These are phyloP conservation scores for Pseudomugil tenellus DNA, from an alignment of 2,797 vertebrate genomes.

Conservation along the genomic window DNA sequence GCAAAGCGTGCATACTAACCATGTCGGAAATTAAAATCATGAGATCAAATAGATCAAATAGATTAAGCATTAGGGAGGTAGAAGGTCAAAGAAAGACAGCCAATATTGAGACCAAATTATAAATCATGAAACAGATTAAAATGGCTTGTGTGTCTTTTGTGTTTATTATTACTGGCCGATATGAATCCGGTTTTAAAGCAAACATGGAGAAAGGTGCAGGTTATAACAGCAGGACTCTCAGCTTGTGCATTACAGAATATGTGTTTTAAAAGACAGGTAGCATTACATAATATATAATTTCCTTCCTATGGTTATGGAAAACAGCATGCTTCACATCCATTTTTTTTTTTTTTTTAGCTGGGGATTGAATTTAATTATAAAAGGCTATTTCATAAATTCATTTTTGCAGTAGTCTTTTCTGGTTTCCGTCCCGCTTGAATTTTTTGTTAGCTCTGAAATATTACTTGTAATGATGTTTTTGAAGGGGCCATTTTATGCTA, in stretches of 20 bases:
- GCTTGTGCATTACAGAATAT: neutral
- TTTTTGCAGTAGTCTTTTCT: conserved; percentile 25
- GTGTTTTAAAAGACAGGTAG: conserved; percentile 25
- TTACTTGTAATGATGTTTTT: conserved; percentile 38
- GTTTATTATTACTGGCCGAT: too few relatives aligned
- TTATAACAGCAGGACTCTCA: conserved; percentile 3
- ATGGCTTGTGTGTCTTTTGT: neutral
- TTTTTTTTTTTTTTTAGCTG: conserved; percentile 19
- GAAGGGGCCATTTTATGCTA: too few relatives aligned
- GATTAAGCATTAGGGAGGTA: neutral
- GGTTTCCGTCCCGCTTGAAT: neutral
- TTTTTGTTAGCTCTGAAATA: conserved; percentile 16
- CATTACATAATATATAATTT: conserved; percentile 21
- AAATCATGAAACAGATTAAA: conserved; percentile 20
- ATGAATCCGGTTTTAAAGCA: too few relatives aligned
- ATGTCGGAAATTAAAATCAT: conserved; percentile 3
- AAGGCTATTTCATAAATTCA: conserved; percentile 27
- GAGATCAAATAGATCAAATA: conserved; percentile 12
- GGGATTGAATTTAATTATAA: conserved; percentile 44
- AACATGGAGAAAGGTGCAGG: neutral
- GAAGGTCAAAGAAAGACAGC: conserved; percentile 16
- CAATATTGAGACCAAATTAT: conserved; percentile 19
- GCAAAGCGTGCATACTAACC: neutral
- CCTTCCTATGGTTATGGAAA: conserved; percentile 13
- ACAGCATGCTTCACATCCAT: conserved; percentile 24